A percentile compares a stretch with the other conserved stretches of the same genome.
Evolutionary conservation across 2,888 invertebrate species (phyloP).

Genomic region (Phengaris alcon): DNA sequence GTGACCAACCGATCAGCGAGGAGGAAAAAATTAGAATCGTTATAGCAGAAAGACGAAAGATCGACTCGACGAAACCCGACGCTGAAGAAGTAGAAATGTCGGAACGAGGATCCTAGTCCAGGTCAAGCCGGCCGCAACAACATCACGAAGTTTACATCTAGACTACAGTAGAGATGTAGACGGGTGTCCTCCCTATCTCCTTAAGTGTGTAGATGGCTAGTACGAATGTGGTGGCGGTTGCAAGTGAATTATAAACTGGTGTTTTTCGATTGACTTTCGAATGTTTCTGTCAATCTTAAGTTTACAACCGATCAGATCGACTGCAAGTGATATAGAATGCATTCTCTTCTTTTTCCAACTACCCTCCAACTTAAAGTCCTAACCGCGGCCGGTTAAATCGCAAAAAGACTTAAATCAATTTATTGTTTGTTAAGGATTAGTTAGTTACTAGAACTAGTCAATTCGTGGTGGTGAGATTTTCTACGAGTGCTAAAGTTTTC

Average conservation of each 20-base stretch:
- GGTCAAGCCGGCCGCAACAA: constrained; percentile 76
- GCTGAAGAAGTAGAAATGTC: constrained; percentile 66
- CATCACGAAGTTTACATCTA: constrained; percentile 77
- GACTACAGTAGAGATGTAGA: constrained; percentile 40
- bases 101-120: constrained; percentile 74
- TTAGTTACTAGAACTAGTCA: constrained; percentile 75
- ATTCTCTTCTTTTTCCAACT: constrained; percentile 37
- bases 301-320: constrained; percentile 49
- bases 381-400: constrained; percentile 74
- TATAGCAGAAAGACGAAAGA: constrained; percentile 80
- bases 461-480: constrained; percentile 76
- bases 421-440: constrained; percentile 58
- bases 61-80: constrained; percentile 69
- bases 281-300: constrained; percentile 49
- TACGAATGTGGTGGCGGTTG: constrained; percentile 68
- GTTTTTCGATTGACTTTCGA: constrained; percentile 37
- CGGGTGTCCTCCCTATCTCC: constrained; percentile 46
- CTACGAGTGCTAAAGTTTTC: constrained; percentile 69
- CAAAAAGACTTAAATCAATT: constrained; percentile 70
- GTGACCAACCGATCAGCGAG: constrained; percentile 59
- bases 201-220: constrained; percentile 54
- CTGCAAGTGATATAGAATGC: constrained; percentile 35
- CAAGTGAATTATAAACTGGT: constrained; percentile 45
- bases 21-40: constrained; percentile 80
- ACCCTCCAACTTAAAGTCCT: constrained; percentile 38